Percentiles rank a stretch among this genome's conserved stretches.
phyloP scores from a whole-genome alignment of 2,113 vertebrate species.

The Rhodinocichla rosea region DNA sequence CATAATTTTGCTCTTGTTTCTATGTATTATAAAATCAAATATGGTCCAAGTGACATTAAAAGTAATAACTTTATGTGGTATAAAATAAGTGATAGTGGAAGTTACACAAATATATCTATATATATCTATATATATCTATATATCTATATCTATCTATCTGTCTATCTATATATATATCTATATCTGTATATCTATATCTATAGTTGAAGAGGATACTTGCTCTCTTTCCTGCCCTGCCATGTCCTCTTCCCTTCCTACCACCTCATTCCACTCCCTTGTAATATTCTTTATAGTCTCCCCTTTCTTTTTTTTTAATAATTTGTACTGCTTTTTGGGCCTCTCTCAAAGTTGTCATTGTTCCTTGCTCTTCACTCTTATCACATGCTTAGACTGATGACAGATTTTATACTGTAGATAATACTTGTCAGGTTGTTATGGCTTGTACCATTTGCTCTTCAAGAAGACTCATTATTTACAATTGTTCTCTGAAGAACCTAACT shows the following conservation, averaged over 20 bases:
- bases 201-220: neutral
- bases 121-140: neutral
- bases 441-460: neutral
- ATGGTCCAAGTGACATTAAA: neutral
- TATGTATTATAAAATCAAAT: neutral
- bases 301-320: neutral
- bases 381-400: neutral
- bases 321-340: neutral
- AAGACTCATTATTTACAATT: neutral
- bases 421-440: neutral
- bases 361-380: neutral
- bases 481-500: neutral
- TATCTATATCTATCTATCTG: neutral
- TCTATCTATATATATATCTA: too few relatives aligned
- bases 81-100: neutral
- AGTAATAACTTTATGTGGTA: neutral
- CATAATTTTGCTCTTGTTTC: neutral
- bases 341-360: neutral
- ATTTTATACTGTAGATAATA: neutral
- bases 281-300: neutral
- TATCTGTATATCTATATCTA: neutral
- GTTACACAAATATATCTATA: neutral
- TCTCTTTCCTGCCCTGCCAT: neutral
- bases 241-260: neutral
- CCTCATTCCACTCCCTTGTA: neutral